Conservation (phyloP, 2,888 invertebrate species). For the Drosophila peninsularis region DNA sequence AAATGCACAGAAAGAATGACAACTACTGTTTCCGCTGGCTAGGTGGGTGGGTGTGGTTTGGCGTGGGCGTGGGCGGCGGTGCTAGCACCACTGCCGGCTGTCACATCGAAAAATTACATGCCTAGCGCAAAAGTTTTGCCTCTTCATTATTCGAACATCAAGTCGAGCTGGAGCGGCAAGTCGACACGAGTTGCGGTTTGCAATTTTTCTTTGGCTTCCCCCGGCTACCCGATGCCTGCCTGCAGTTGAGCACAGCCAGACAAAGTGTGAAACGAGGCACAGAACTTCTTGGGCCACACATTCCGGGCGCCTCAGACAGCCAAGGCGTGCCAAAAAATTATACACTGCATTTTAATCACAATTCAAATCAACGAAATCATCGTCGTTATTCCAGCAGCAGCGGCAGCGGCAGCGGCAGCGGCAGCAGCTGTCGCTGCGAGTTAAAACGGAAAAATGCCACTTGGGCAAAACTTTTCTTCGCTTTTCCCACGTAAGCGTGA, state of each 20-base stretch:
- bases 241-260: slow-evolving; percentile 57
- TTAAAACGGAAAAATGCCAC: slow-evolving; percentile 57
- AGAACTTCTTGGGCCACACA: slow-evolving; percentile 72
- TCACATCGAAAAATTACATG: slow-evolving; percentile 83
- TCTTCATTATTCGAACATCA: slow-evolving; percentile 83
- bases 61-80: background rate
- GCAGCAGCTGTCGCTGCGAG: too few relatives aligned
- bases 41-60: background rate
- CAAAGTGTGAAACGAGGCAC: slow-evolving; percentile 72
- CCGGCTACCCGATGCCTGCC: background rate
- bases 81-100: slow-evolving; percentile 72
- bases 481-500: slow-evolving; percentile 15
- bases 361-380: slow-evolving; percentile 82
- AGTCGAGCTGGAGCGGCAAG: slow-evolving; percentile 68
- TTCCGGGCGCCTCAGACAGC: slow-evolving; percentile 52
- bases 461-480: slow-evolving; percentile 53
- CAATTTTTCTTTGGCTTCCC: slow-evolving; percentile 71
- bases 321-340: slow-evolving; percentile 70
- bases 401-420: slow-evolving; percentile 44
- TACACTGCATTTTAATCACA: slow-evolving; percentile 82
- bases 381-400: slow-evolving; percentile 72
- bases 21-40: slow-evolving; percentile 70
- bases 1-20: slow-evolving; percentile 81
- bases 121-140: slow-evolving; percentile 82
- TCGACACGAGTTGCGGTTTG: slow-evolving; percentile 81